Percentiles rank a stretch among this genome's conserved stretches.
Conservation (phyloP, 2,888 invertebrate species). For the Aphrophora alni region DNA sequence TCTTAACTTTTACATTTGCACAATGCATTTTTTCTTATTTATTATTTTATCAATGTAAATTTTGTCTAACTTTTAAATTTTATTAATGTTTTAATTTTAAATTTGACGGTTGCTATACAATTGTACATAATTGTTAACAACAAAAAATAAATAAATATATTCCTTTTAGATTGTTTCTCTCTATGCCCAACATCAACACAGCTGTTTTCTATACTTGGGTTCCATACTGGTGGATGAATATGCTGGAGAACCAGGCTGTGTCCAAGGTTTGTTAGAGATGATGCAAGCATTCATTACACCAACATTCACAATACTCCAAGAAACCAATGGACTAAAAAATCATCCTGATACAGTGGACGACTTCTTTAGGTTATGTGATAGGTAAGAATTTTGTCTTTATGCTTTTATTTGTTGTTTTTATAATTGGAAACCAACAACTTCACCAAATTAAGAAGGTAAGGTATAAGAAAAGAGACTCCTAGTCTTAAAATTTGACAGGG, state of each 20-base stretch:
- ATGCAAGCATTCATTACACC: slow-evolving; percentile 81
- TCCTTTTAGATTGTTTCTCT: slow-evolving; percentile 72
- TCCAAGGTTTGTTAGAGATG: slow-evolving; percentile 83
- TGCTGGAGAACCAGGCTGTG: slow-evolving; percentile 72
- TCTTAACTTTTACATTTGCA: no score
- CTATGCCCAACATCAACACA: slow-evolving; percentile 81
- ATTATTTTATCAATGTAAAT: no score
- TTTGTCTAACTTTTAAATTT: no score
- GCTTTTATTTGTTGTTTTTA: neutral
- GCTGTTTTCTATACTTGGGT: slow-evolving; percentile 89
- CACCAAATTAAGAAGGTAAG: no score
- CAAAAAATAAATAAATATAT: no score
- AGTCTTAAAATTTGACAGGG: no score
- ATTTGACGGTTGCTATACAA: no score
- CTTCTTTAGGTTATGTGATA: slow-evolving; percentile 83
- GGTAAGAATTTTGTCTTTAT: slow-evolving; percentile 56
- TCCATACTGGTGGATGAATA: slow-evolving; percentile 92
- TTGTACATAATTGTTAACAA: no score
- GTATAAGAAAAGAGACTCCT: no score
- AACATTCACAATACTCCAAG: slow-evolving; percentile 81
- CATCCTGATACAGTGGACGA: slow-evolving; percentile 99
- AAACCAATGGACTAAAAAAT: slow-evolving; percentile 76
- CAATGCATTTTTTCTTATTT: no score
- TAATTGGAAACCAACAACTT: slow-evolving; percentile 18
- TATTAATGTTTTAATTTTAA: no score